Evolutionary conservation across 2,113 vertebrate genomes (phyloP).

Genomic region (Tetraodon nigroviridis): DNA sequence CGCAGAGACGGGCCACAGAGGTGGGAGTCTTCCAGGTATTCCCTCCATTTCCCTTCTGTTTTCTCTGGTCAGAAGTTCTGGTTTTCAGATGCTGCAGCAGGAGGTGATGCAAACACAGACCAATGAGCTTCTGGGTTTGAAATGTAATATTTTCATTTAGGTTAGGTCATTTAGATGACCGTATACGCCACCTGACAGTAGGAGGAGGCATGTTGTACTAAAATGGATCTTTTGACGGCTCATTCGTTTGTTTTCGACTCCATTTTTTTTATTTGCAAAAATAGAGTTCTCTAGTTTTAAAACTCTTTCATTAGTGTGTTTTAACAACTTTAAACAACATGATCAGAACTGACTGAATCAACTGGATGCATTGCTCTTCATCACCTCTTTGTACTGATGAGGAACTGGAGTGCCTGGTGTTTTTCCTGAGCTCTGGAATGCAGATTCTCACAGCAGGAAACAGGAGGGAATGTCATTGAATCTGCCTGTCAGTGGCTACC

Average conservation of each 20-base stretch:
- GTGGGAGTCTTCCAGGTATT: conserved; percentile 35
- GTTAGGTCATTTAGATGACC: neutral
- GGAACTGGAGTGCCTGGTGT: conserved; percentile 5
- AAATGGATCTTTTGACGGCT: neutral
- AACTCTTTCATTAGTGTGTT: too few relatives aligned
- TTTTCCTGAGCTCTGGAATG: conserved; percentile 41
- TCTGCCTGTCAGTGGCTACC: conserved; percentile 51
- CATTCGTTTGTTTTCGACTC: too few relatives aligned
- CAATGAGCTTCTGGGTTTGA: too few relatives aligned
- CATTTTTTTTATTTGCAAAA: too few relatives aligned
- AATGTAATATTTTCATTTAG: too few relatives aligned
- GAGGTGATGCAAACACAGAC: neutral
- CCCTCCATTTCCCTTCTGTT: conserved; percentile 7
- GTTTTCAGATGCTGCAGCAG: neutral
- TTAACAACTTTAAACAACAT: neutral
- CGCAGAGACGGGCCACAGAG: conserved; percentile 5
- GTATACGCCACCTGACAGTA: neutral
- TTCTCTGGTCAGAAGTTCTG: neutral
- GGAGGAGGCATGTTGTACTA: neutral
- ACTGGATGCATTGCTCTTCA: neutral
- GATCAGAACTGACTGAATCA: neutral
- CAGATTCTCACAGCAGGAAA: conserved; percentile 52
- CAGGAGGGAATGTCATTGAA: conserved; percentile 45
- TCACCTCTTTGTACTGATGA: neutral
- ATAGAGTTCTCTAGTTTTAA: too few relatives aligned